Evolutionary conservation across 2,888 invertebrate species (phyloP), one percentile per base, ranked within the genome.

Genomic region (Autographa gamma): DNA sequence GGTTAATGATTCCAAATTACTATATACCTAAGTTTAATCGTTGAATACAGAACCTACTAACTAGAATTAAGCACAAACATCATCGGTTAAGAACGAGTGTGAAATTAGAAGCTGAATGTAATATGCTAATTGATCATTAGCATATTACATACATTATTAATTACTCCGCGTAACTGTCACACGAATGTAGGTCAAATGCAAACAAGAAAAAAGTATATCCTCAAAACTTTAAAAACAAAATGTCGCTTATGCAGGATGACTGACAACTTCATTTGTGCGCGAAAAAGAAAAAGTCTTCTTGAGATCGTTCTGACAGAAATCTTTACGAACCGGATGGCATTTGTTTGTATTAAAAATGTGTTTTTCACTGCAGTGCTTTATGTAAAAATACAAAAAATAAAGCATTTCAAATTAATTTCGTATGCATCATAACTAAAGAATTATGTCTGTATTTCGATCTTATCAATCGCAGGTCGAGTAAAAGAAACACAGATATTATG

Each of bases 131-230:
- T 56, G 25, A 25, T 56, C 19, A 56, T 56, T 56, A 56, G 54
- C 54, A 56, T 56, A 56, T 56, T 56, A 56, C 54, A 56, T 56
- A 56, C 54, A 56, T 56, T 25, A 56, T 56, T 56, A 56, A 56
- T 56, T 56, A 56, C 25, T 13, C 11, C 54, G 54, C 54, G 54
- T 56, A 56, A 56, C 54, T 56, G 54, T 56, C 54, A 25, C 25
- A 19, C 19, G 25, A 19, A 56, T 56, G 18, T 56, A 56, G 54
- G 54, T 56, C 54, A 56, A 56, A 56, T 5, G 11, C 48, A 48
- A 48, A 48, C 48, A n/a, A 48, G n/a, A 25, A 18, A 54, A 54
- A 56, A 25, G 9, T 2, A 13, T 25, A 38, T 38, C 38, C 38
- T 38, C 9, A 2, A 56, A 56, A 25, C 19, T 56, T 25, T 11